Evolutionary conservation across 2,797 vertebrate genomes (phyloP).

Genomic region (Sebastes taczanowskii): DNA sequence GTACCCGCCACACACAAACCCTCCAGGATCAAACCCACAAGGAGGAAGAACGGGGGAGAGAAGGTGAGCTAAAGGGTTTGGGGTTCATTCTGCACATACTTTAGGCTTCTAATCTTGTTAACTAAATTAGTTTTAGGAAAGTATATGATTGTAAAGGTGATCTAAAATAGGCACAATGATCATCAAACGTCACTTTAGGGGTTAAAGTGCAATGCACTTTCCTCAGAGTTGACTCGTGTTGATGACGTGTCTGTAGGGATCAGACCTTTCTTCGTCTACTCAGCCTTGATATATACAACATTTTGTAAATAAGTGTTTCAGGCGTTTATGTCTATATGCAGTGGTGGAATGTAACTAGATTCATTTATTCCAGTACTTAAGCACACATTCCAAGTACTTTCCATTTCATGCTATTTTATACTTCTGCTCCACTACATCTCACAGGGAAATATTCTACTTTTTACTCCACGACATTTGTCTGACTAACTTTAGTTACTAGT

Average conservation of each 20-base stretch:
- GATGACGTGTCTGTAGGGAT: background rate
- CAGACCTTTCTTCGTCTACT: background rate
- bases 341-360: no score
- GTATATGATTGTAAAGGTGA: background rate
- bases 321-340: background rate
- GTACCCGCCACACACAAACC: constrained; percentile 83
- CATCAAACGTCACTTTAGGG: background rate
- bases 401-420: no score
- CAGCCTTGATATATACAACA: background rate
- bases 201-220: background rate
- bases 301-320: background rate
- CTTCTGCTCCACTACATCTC: no score
- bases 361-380: no score
- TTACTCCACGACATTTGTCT: fast-evolving
- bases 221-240: background rate
- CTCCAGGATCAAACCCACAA: constrained; percentile 82
- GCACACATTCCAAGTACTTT: no score
- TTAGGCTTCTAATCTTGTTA: no score
- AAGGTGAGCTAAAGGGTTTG: constrained; percentile 51
- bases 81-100: background rate
- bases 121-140: background rate
- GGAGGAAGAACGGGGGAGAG: constrained; percentile 83
- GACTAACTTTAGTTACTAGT: no score
- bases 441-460: no score
- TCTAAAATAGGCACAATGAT: background rate